Evolutionary conservation across 1,140 invertebrate genomes (phyloP), one percentile per base, ranked within the genome.

Genomic region (Diabrotica virgifera): DNA sequence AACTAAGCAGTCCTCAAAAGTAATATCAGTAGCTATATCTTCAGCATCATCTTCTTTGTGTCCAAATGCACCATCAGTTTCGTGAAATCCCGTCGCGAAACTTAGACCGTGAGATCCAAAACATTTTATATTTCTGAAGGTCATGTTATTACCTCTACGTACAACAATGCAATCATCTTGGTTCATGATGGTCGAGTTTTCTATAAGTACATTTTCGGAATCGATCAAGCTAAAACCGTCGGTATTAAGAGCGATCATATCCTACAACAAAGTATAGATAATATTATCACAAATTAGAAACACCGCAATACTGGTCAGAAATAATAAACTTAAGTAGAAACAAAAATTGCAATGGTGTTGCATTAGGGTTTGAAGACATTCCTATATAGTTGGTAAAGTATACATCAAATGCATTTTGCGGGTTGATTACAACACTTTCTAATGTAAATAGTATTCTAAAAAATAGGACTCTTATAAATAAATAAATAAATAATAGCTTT

Each of bases 151-250:
- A n/a, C 59, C 59, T 10, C 14, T 7, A 37, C 50, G 46, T 5
- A 60, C 40, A 5, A 52, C 59, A 35, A 60, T 9, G 36, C 59
- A 60, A 12, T 60, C 59, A 11, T 60, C 59, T 60, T 60, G 59
- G 14, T 60, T 60, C 10, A 24, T 9, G 40, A 60, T 37, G 6
- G 4, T 13, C 0, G 38, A 50, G 59, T 60, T 50, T 50, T 50
- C 38, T 36, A 60, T 60, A 10, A 11, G 9, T 5, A 60, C 24
- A 13, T 51, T 51, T 5, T 50, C 11, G 0, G 40, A 46, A 46
- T 40, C 36, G 36, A 13, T 9, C 5, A 60, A 8, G 14, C 37
- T 40, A 5, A 60, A 60, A 37, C 59, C 59, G 36, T 60, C 59
- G 8, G 59, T 60, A 14, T 60, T 60, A 11, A 24, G n/a, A 7